Base-by-base conservation (phyloP, 92 coral and sea anemone genomes). In the Siderastrea siderea region DNA sequence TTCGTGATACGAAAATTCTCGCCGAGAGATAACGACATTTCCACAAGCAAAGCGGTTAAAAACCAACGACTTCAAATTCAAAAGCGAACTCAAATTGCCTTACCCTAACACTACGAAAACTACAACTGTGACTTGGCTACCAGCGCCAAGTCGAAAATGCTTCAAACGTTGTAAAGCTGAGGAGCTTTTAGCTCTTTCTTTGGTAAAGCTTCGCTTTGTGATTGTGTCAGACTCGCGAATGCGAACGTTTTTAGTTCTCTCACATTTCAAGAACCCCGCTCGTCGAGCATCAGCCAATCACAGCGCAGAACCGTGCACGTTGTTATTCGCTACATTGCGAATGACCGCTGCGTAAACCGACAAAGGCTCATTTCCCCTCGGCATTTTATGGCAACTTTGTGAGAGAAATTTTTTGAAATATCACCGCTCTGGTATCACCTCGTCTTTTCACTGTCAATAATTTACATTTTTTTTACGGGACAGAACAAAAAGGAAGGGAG, bases 221-320 rank as follows among this genome's bases (percentile, higher is more conserved):
- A 80, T 87, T 74, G 86, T 83, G 84, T 66, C 57, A 68, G 85
- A 74, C 87, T 84, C 87, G 87, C 87, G 87, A 84, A 86, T 91
- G 92, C 94, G 95, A 95, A 91, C 98, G 98, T 95, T 94, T 95
- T 95, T 86, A 52, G 94, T 88, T 53, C 71, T 87, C 77, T 88
- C 82, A 69, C 80, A 86, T 95, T 95, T 93, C 98, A 95, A 95
- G 98, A 95, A 93, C 90, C 98, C 98, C 98, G 95, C 98, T 91
- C 52, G 84, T 86, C 69, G 51, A 63, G 60, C 77, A 76, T 91
- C 87, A 93, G 96, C 98, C 98, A 95, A 95, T 95, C 93, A 89
- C 77, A 91, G 87, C 77, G 12, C 89, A 91, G 94, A 85, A 68
- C 77, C 75, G 58, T 71, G 88, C 91, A 87, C 82, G 68, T 63